Evolutionary conservation across 2,113 vertebrate species (phyloP), one percentile per base, ranked within the genome.

Genomic region (Lates calcarifer): DNA sequence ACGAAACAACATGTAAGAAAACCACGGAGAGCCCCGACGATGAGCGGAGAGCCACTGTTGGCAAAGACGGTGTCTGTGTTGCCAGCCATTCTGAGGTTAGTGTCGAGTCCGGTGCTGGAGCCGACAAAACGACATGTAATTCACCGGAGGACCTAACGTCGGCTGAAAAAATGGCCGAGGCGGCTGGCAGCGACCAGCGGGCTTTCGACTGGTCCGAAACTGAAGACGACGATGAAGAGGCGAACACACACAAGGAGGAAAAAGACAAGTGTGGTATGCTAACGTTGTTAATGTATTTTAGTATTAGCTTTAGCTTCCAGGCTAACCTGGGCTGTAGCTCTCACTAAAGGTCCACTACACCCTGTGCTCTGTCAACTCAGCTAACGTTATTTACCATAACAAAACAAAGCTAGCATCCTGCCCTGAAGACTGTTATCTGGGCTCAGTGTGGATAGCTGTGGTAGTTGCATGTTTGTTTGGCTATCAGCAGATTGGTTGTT

Each of bases 121-220:
- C 83, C 62, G 88, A 87, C 68, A 74, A 77, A 81, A 87, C 85
- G 82, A 90, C 83, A 83, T 81, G 77, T 57, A 74, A 47, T 69
- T 81, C 74, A 77, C 68, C 79, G 20, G 83, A 88, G 62, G 82
- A 91, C 35, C 75, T 35, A 57, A 57, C 51, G 15, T 29, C 81
- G 75, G 45, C 65, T 1, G 85, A 72, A 68, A 90, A 85, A 41
- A 90, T 84, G 82, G 82, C 86, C 81, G 88, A 82, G 55, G 72
- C 84, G 77, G 24, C 79, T 9, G 77, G 35, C 29, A 22, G 39
- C 55, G 79, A 90, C 2, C 75, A 84, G 57, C 61, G 67, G 57
- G 79, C 39, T 31, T 89, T 82, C 5, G 82, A 83, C 74, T 93
- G 90, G 87, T 93, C 90, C 3, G 90, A 92, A 60, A 22, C 89